These are phyloP conservation scores for Melangyna quadrimaculata DNA, from an alignment of 2,888 invertebrate genomes.

Conservation along the genomic window DNA sequence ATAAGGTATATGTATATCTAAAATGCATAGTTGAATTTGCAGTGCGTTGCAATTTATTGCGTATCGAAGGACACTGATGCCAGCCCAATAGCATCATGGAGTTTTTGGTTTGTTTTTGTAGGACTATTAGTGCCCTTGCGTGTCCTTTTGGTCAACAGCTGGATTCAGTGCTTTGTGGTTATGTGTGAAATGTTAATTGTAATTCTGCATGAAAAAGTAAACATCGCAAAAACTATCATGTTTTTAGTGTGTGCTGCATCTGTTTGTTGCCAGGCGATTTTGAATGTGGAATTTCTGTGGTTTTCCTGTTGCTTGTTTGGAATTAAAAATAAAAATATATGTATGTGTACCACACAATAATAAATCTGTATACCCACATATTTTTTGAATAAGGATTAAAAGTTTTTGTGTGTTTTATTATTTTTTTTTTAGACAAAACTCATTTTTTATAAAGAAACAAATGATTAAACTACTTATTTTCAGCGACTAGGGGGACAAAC, in stretches of 20 bases:
- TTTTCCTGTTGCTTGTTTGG: constrained; percentile 42
- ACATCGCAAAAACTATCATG: constrained; percentile 29
- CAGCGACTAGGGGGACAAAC: too few relatives aligned
- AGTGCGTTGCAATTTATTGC: constrained; percentile 41
- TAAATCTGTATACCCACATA: background rate
- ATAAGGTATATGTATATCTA: too few relatives aligned
- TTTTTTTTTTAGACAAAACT: background rate
- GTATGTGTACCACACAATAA: too few relatives aligned
- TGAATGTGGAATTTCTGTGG: constrained; percentile 26
- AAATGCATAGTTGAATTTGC: background rate
- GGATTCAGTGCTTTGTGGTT: constrained; percentile 27
- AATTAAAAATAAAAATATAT: background rate
- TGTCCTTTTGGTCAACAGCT: constrained; percentile 32
- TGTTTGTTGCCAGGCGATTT: constrained; percentile 33
- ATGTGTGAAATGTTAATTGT: constrained; percentile 34
- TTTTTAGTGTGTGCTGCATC: background rate
- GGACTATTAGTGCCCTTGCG: constrained; percentile 20
- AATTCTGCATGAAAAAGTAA: constrained; percentile 32
- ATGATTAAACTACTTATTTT: too few relatives aligned
- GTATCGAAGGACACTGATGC: background rate
- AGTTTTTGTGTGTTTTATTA: background rate
- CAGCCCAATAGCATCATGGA: background rate
- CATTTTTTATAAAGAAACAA: too few relatives aligned
- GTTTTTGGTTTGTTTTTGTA: constrained; percentile 49
- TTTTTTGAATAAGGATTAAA: constrained; percentile 23